phyloP scores from a whole-genome alignment of 2,888 invertebrate genomes.

The Parnassius mnemosyne region DNA sequence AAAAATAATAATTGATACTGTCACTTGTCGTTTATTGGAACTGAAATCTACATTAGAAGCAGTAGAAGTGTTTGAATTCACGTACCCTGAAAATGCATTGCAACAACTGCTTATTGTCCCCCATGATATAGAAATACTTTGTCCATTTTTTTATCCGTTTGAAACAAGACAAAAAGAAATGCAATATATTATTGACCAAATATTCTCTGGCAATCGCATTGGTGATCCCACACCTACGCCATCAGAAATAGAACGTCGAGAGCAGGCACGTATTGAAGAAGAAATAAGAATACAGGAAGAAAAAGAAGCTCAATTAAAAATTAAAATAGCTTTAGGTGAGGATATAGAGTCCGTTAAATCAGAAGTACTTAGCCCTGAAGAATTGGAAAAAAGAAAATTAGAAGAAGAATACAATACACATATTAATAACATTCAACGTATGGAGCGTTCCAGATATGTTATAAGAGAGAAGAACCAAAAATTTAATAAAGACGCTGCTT shows the following conservation, averaged over 20 bases:
- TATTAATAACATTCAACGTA: conserved; percentile 60
- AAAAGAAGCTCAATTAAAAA: conserved; percentile 53
- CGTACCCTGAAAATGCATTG: conserved; percentile 86
- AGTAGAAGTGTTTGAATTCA: conserved; percentile 81
- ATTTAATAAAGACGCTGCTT: conserved; percentile 52
- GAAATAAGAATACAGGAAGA: conserved; percentile 48
- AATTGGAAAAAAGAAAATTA: conserved; percentile 47
- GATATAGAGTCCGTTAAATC: conserved; percentile 46
- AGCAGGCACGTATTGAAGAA: conserved; percentile 52
- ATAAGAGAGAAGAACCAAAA: conserved; percentile 46
- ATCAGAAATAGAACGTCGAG: conserved; percentile 52
- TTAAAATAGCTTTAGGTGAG: conserved; percentile 52
- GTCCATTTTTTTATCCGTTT: conserved; percentile 82
- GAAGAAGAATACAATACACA: conserved; percentile 52
- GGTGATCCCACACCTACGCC: conserved; percentile 62
- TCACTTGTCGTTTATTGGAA: conserved; percentile 81
- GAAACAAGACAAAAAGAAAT: conserved; percentile 74
- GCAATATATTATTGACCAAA: conserved; percentile 70
- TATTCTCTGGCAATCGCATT: conserved; percentile 63
- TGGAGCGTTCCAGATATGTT: conserved; percentile 59
- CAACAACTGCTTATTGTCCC: conserved; percentile 86
- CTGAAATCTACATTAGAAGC: conserved; percentile 78
- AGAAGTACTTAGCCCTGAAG: conserved; percentile 48
- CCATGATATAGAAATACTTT: conserved; percentile 82
- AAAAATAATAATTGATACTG: conserved; percentile 79